Percentiles rank a stretch among this genome's conserved stretches.
phyloP scores from a whole-genome alignment of 2,113 vertebrate genomes.

The Psilopogon haemacephalus region DNA sequence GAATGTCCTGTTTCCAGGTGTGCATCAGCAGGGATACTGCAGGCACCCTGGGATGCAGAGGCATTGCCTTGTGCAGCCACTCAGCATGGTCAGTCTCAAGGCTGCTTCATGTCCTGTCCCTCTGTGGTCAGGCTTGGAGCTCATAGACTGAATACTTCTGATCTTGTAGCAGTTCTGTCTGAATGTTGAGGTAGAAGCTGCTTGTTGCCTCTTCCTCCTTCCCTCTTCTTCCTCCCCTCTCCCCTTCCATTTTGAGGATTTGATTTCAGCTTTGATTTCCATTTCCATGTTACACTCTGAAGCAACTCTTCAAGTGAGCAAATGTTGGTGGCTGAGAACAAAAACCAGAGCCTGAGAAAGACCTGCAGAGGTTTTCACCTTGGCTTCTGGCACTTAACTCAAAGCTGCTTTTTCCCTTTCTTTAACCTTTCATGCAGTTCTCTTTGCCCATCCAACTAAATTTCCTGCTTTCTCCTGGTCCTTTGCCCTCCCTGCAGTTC shows the following conservation, averaged over 20 bases:
- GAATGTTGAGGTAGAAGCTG: not conserved
- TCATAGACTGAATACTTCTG: not conserved
- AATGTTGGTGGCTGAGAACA: not conserved
- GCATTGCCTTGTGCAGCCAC: not conserved
- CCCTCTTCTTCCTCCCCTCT: not conserved
- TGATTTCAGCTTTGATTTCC: not conserved
- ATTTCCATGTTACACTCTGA: not conserved
- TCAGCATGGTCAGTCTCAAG: not conserved
- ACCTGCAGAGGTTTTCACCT: not conserved
- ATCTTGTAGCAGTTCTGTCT: not conserved
- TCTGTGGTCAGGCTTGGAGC: not conserved
- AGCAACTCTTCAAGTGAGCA: not conserved
- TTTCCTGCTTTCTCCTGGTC: not conserved
- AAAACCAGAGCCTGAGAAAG: not conserved
- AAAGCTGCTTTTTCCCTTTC: too few relatives aligned
- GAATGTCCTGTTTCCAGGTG: not conserved
- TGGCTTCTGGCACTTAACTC: not conserved
- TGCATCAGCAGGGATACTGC: not conserved
- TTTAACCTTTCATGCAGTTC: not conserved
- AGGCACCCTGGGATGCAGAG: not conserved
- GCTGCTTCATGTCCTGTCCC: not conserved
- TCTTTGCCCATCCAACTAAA: not conserved
- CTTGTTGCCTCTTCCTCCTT: not conserved
- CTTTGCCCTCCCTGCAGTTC: not conserved
- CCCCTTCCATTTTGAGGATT: not conserved